Evolutionary conservation across 2,888 invertebrate genomes (phyloP).

Genomic region (Prosapia bicincta): DNA sequence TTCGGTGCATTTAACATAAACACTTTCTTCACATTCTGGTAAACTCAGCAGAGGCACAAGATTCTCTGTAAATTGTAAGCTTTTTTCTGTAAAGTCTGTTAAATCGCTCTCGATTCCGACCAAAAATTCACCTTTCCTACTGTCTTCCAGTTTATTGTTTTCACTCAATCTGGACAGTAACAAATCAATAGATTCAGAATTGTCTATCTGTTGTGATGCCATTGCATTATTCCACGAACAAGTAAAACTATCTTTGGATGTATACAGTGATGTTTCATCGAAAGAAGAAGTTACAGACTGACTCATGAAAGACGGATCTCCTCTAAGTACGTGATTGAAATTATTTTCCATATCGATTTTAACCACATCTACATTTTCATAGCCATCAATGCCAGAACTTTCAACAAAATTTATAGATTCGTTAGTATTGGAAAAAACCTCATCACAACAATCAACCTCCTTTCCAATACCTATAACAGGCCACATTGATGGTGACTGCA

Average conservation of each 20-base stretch:
- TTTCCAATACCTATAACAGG: not conserved
- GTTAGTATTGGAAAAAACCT: not conserved
- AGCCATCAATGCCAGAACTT: not conserved
- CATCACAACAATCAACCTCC: not conserved
- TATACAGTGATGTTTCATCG: slow-evolving; percentile 6
- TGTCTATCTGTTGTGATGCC: not conserved
- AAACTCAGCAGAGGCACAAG: not conserved
- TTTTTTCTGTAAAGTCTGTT: not conserved
- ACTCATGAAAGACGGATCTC: slow-evolving; percentile 15
- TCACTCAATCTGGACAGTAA: not conserved
- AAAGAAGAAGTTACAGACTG: slow-evolving; percentile 5
- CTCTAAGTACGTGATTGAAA: slow-evolving; percentile 15
- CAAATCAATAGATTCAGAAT: not conserved
- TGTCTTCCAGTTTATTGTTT: not conserved
- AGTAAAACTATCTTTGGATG: not conserved
- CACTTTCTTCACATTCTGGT: not conserved
- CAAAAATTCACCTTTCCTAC: not conserved
- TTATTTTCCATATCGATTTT: slow-evolving; percentile 4
- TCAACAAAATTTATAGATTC: slow-evolving; percentile 4
- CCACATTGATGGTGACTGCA: not conserved
- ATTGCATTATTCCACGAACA: not conserved
- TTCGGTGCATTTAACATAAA: not conserved
- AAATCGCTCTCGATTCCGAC: not conserved
- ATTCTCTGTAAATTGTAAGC: not conserved
- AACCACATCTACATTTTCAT: not conserved